Evolutionary conservation across 2,888 invertebrate genomes (phyloP).

Genomic region (Pammene fasciana): DNA sequence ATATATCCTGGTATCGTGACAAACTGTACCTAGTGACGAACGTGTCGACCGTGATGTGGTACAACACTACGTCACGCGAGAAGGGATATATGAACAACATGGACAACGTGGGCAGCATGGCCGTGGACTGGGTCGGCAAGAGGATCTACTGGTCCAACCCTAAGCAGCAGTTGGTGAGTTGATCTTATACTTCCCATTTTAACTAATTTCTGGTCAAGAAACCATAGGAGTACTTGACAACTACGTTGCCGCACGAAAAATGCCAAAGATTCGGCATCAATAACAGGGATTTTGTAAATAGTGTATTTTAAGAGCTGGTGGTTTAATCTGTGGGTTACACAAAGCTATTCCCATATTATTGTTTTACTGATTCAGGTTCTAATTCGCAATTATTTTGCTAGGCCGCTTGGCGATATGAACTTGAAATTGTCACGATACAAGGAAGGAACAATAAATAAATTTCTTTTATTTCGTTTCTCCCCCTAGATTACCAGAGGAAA

Average conservation of each 20-base stretch:
- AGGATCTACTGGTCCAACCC: constrained; percentile 96
- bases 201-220: too few species aligned
- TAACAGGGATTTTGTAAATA: too few species aligned
- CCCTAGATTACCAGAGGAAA: constrained; percentile 87
- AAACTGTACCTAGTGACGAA: constrained; percentile 89
- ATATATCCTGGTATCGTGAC: constrained; percentile 91
- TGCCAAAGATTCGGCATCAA: too few species aligned
- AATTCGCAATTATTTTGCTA: too few species aligned
- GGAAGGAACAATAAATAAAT: background rate
- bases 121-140: constrained; percentile 95
- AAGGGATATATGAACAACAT: constrained; percentile 85
- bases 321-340: too few species aligned
- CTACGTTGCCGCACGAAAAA: too few species aligned
- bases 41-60: constrained; percentile 87
- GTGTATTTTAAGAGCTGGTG: too few species aligned
- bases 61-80: constrained; percentile 85
- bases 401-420: too few species aligned
- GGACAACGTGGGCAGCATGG: constrained; percentile 89
- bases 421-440: background rate
- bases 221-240: too few species aligned
- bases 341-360: too few species aligned
- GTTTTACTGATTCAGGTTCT: too few species aligned
- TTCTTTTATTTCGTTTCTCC: constrained; percentile 27
- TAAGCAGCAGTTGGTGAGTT: constrained; percentile 90
- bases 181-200: background rate